Base-by-base conservation (phyloP, 2,113 vertebrate species). In the Xyrauchen texanus region DNA sequence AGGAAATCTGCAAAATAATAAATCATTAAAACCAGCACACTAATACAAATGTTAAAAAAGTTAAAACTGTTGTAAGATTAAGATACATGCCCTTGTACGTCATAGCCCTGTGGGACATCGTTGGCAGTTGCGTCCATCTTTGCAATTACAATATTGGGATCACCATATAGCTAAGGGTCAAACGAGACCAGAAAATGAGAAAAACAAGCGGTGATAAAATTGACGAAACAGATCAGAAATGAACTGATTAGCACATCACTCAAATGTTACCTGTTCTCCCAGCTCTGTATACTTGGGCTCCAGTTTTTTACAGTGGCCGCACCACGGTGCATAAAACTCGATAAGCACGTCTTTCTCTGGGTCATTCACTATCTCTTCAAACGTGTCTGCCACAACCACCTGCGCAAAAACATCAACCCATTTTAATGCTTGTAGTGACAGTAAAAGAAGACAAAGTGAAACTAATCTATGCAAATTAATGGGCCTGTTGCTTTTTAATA, bases 361-460 rank as follows among this genome's bases (percentile, higher is more conserved):
- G 57, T 90, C 81, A 3, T 92, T 89, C 13, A 93, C 90, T 0
- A 93, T 60, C 3, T 91, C 87, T 3, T 93, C 86, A 68, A 94
- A 94, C 0, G 89, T 90, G 85, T 94, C 92, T 0, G 93, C 93
- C 1, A 94, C 93, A 8, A 93, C 91, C 64, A 91, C 87, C 93
- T 94, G 76, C 4, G 51, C 62, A 76, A 52, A 71, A 34, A 34
- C 52, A 65, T 16, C 11, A 21, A 11, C 8, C 62, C 21, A 34
- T 34, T 34, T 34, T 34, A 34, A 34, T 34, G 21, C 21, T 34
- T 34, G 21, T 34, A 34, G 21, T 34, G 21, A 34, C 21, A 34
- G 21, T 34, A 34, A 34, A 34, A 34, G 21, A 34, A 34, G 21
- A 34, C 21, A 34, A 34, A 34, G 21, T 11, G n/a, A 13, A 10